Conservation (phyloP, 2,113 vertebrate genomes). For the Damaliscus lunatus region DNA sequence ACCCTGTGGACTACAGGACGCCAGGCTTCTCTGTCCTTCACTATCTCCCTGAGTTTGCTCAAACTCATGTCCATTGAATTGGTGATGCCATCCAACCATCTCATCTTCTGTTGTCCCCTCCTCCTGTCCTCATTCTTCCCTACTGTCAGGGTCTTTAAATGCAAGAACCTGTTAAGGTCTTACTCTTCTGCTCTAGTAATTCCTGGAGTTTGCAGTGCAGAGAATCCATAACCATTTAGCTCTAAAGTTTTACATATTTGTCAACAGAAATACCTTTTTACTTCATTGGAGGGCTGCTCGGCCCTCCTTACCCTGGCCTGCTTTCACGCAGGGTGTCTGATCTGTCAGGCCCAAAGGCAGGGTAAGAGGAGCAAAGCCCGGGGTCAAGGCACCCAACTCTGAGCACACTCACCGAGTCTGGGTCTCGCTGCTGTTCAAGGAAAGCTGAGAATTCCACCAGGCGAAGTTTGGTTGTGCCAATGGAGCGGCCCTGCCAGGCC, state of each 20-base stretch:
- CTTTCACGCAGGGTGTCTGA: not conserved
- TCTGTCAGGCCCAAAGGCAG: not conserved
- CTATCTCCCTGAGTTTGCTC: not conserved
- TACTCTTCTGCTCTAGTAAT: not conserved
- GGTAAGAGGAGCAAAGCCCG: not conserved
- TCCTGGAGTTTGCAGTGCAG: not conserved
- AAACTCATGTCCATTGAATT: not conserved
- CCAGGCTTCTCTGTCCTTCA: not conserved
- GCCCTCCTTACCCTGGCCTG: not conserved
- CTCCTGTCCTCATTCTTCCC: not conserved
- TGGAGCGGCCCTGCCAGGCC: slow-evolving; percentile 98
- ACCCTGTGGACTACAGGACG: not conserved
- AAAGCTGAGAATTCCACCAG: slow-evolving; percentile 98
- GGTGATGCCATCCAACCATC: not conserved
- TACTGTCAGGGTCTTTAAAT: not conserved
- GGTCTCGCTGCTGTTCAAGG: slow-evolving; percentile 97
- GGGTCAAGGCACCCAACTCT: not conserved
- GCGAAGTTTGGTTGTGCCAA: slow-evolving; percentile 97
- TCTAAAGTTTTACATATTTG: not conserved
- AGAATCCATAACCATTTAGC: not conserved
- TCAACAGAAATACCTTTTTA: not conserved
- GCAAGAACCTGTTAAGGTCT: not conserved
- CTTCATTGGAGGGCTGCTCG: not conserved
- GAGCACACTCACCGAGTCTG: slow-evolving; percentile 89
- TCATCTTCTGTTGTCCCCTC: not conserved